Percentiles rank a stretch among this genome's conserved stretches.
Conservation (phyloP, 2,797 vertebrate species). For the Falco naumanni region DNA sequence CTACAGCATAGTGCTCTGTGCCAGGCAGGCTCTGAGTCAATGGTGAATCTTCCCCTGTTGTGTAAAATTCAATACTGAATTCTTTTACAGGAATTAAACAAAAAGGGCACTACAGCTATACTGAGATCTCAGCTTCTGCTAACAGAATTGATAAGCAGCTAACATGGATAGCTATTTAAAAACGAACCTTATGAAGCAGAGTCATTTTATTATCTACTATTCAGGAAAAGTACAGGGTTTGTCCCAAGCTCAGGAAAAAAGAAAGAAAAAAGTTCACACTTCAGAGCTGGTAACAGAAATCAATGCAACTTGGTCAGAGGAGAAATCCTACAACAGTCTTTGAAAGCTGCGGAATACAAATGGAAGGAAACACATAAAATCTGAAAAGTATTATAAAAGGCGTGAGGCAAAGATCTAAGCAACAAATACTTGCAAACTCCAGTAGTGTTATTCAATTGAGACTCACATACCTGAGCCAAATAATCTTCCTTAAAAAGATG, state of each 20-base stretch:
- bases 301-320: background rate
- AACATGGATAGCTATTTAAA: background rate
- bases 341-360: background rate
- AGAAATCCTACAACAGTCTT: background rate
- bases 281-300: background rate
- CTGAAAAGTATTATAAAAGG: background rate
- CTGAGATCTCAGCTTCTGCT: background rate
- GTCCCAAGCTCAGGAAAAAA: background rate
- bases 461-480: background rate
- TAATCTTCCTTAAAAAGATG: background rate
- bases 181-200: background rate
- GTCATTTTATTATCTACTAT: constrained; percentile 2
- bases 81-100: constrained; percentile 16
- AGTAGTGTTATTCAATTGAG: background rate
- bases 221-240: background rate
- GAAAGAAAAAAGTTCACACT: background rate
- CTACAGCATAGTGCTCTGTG: background rate
- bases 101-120: background rate
- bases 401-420: background rate
- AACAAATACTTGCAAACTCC: background rate
- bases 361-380: background rate
- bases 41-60: constrained; percentile 38
- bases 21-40: constrained; percentile 20
- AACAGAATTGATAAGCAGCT: background rate
- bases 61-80: constrained; percentile 29